phyloP scores from a whole-genome alignment of 2,888 invertebrate genomes.

The Drosophila paramelanica region DNA sequence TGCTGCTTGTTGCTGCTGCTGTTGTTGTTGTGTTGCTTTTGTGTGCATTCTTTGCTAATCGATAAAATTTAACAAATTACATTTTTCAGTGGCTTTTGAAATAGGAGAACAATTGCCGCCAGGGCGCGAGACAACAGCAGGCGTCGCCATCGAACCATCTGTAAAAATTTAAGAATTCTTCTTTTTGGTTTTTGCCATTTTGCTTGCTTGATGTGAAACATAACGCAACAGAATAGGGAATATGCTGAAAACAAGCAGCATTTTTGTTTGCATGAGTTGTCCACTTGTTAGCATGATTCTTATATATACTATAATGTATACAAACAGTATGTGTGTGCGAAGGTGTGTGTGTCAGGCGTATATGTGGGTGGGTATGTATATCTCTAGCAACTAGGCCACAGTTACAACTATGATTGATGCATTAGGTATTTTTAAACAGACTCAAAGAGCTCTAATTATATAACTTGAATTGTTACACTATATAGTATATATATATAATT shows the following conservation, averaged over 20 bases:
- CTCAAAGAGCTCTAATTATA: constrained; percentile 58
- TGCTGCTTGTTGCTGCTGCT: constrained; percentile 22
- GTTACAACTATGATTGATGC: constrained; percentile 18
- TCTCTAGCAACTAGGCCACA: constrained; percentile 28
- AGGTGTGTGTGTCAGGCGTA: constrained; percentile 3
- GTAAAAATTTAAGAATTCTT: constrained; percentile 78
- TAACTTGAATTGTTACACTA: constrained; percentile 42
- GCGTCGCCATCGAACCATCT: constrained; percentile 80
- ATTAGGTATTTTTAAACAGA: constrained; percentile 2
- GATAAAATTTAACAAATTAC: constrained; percentile 27
- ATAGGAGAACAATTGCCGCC: constrained; percentile 77
- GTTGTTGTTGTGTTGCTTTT: constrained; percentile 33
- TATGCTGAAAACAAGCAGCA: constrained; percentile 40
- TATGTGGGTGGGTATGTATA: constrained; percentile 13
- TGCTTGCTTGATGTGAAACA: constrained; percentile 30
- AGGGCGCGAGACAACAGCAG: constrained; percentile 79
- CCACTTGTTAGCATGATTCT: constrained; percentile 58
- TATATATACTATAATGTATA: constrained; percentile 24
- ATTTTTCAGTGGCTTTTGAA: constrained; percentile 60
- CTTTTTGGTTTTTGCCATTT: constrained; percentile 35
- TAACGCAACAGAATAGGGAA: constrained; percentile 48
- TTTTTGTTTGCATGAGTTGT: constrained; percentile 31
- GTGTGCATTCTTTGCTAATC: constrained; percentile 34
- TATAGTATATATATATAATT: constrained; percentile 28
- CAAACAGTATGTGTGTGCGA: constrained; percentile 4